phyloP scores from a whole-genome alignment of 2,113 vertebrate genomes.

The Phalacrocorax carbo region DNA sequence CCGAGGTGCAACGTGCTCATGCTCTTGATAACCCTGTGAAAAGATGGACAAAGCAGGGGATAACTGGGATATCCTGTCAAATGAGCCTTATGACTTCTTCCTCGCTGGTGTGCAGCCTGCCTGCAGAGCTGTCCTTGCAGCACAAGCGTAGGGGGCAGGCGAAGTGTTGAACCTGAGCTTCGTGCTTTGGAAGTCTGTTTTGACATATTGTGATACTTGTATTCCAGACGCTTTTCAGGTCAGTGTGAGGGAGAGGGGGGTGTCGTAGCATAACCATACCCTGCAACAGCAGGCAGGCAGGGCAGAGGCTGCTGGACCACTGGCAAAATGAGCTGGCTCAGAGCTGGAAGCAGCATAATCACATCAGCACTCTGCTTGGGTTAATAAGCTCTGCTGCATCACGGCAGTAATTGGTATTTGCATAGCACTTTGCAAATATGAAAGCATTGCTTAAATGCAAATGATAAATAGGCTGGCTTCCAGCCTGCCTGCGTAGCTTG shows the following conservation, averaged over 20 bases:
- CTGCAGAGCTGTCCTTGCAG: neutral
- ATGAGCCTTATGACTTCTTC: neutral
- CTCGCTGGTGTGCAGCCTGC: neutral
- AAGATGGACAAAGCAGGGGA: neutral
- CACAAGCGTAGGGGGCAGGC: rapidly evolving
- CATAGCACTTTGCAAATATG: neutral
- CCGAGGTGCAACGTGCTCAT: neutral
- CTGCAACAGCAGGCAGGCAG: neutral
- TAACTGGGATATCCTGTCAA: neutral
- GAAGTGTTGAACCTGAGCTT: rapidly evolving
- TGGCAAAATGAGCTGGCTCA: neutral
- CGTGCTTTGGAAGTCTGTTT: rapidly evolving
- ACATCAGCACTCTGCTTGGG: neutral
- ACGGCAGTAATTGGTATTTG: neutral
- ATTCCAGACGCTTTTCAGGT: neutral
- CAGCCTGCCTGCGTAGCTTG: neutral
- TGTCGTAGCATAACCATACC: rapidly evolving
- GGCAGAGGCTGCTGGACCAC: neutral
- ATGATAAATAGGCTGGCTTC: neutral
- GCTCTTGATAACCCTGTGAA: neutral
- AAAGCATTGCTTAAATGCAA: neutral
- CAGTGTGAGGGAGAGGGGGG: neutral
- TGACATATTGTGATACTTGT: rapidly evolving
- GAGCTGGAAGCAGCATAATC: neutral
- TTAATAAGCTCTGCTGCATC: neutral